Evolutionary conservation across 2,113 vertebrate species (phyloP), one percentile per base, ranked within the genome.

Genomic region (Microcebus murinus): DNA sequence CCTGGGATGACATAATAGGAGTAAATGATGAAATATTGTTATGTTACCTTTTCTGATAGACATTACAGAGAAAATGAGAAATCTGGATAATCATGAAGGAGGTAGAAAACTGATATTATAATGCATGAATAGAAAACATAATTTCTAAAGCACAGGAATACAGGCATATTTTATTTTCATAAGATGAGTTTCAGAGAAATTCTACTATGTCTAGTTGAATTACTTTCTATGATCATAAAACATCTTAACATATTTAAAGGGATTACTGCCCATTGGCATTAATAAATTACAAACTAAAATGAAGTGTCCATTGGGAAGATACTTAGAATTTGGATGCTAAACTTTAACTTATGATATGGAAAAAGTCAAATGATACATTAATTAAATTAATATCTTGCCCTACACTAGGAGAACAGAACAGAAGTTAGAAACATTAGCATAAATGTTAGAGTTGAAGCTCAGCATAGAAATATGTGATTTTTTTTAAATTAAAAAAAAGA

Each of bases 311-410:
- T 55, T 95, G 63, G 70, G 45, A 89, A 91, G 73, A 71, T 50
- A 91, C 86, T 96, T 96, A 87, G 10, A 80, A 61, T 95, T 94
- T 87, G 27, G 31, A 95, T 90, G 29, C n/a, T 94, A 89, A 86
- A 90, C 15, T 89, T 90, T 87, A 95, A 96, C 70, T 90, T 90
- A 95, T 77, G 36, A 50, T 84, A 96, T 92, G 29, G 76, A 90
- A 84, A 95, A 97, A 96, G 68, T 92, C 87, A 97, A 94, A 71
- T 87, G 57, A 95, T 92, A 70, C 87, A 96, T 96, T 95, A 94
- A 90, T 96, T 94, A 94, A 68, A 89, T 83, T 96, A 95, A 92
- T 94, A 94, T 81, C 68, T 81, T 23, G 14, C 10, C 6, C 7
- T 92, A 18, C 5, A 74, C 6, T 59, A 67, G 31, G 21, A 61